Evolutionary conservation across 2,888 invertebrate genomes (phyloP), one percentile per base, ranked within the genome.

Genomic region (Drosophila nigricruria): DNA sequence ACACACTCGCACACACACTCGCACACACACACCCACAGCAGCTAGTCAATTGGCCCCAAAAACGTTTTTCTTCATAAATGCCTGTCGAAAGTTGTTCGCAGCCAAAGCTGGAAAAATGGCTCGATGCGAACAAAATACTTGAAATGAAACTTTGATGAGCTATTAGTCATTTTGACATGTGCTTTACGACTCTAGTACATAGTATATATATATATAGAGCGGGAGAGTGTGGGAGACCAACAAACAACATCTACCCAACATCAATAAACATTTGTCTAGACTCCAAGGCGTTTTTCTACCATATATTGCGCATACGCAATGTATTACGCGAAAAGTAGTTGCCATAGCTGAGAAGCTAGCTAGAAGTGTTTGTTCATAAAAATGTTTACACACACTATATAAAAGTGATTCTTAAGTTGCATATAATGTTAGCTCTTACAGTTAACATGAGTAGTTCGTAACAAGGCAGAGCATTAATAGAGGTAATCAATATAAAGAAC

Each of bases 61-160:
- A 49, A 36, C 53, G 40, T 47, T 62, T 72, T 68, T 42, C 65
- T 59, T 65, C 73, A 64, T 79, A 81, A 73, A 62, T 62, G 77
- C 70, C 77, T 71, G 78, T 73, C 80, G 68, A 84, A 82, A 82
- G 84, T 84, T 79, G 42, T 36, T 4, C 42, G 42, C 71, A 50
- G 50, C 27, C 45, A 45, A 54, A 49, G 53, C 49, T 43, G 58
- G 62, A 66, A 66, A 56, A 52, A 71, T 71, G 56, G 59, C 68
- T 65, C 14, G 47, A 30, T 49, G 60, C 34, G 50, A 59, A 78
- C 45, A 47, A 81, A 70, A 72, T 72, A 65, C 70, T 71, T 34
- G 54, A 75, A 87, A 87, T 77, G 81, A 84, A 84, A 84, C 74
- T 84, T 83, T 84, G 87, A 84, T 84, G 84, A 77, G 87, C 84